A percentile compares a stretch with the other conserved stretches of the same genome.
Conservation (phyloP, 2,888 invertebrate genomes). For the Phlogophora meticulosa region DNA sequence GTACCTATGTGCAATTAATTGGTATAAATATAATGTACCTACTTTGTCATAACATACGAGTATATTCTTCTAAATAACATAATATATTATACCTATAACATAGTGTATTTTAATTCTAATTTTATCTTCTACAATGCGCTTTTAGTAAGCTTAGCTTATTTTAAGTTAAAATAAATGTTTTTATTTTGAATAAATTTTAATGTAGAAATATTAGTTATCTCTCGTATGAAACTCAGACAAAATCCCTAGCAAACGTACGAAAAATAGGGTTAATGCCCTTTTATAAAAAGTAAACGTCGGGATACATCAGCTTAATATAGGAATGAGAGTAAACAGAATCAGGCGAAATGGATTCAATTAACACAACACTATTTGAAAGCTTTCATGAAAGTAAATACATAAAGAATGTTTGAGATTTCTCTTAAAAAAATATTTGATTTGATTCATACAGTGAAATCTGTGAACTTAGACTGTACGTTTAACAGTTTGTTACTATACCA, state of each 20-base stretch:
- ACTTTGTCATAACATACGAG: no score
- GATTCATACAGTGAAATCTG: not conserved
- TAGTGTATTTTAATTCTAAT: no score
- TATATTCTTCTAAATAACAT: no score
- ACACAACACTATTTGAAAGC: conserved; percentile 39
- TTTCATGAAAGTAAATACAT: conserved; percentile 46
- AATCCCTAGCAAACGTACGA: not conserved
- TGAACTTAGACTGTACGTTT: no score
- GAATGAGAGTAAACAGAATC: conserved; percentile 45
- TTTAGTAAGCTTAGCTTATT: not conserved
- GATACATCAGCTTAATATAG: conserved; percentile 17
- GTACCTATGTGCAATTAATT: no score
- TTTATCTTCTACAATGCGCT: not conserved
- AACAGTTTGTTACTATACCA: no score
- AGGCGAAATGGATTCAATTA: conserved; percentile 43
- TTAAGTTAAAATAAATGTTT: not conserved
- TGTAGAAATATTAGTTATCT: not conserved
- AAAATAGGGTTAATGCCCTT: not conserved
- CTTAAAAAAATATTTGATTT: conserved; percentile 6
- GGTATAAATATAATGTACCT: no score
- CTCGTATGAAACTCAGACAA: not conserved
- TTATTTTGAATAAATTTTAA: no score
- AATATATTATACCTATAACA: no score
- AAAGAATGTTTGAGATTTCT: conserved; percentile 6
- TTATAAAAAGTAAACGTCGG: conserved; percentile 4